Evolutionary conservation across 2,797 vertebrate genomes (phyloP).

Genomic region (Oceanodroma leucorhoa): DNA sequence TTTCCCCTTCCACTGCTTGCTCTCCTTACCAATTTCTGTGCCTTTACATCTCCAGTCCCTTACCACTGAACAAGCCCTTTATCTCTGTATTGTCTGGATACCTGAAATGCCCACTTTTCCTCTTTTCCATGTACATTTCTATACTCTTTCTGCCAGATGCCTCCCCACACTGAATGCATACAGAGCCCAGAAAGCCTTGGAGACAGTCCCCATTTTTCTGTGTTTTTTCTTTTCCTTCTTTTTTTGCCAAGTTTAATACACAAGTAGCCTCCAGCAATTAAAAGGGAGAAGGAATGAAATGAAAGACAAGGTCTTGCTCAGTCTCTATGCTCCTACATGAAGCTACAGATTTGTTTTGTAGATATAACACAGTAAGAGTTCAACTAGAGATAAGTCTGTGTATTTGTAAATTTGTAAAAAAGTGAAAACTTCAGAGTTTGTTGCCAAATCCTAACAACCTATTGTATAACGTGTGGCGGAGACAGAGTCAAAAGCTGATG

Average conservation of each 20-base stretch:
- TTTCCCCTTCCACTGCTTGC: background rate
- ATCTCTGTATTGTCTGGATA: background rate
- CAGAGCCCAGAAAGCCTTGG: background rate
- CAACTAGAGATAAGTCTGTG: background rate
- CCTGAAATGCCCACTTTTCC: background rate
- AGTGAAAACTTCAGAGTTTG: background rate
- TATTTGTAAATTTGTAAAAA: background rate
- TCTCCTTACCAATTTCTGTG: background rate
- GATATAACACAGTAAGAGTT: background rate
- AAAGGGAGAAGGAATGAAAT: background rate
- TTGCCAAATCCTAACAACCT: background rate
- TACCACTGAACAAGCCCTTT: background rate
- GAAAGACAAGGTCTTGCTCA: background rate
- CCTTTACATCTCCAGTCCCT: background rate
- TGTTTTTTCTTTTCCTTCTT: background rate
- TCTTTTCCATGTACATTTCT: background rate
- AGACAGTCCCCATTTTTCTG: background rate
- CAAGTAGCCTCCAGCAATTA: background rate
- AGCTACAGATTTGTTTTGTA: background rate
- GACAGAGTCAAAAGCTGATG: background rate
- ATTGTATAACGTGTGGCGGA: rapidly evolving
- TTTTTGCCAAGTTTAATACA: background rate
- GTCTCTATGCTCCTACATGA: background rate
- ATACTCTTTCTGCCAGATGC: background rate
- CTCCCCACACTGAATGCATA: background rate